Evolutionary conservation across 92 coral and sea anemone genomes (phyloP).

Genomic region (Heliopora coerulea): DNA sequence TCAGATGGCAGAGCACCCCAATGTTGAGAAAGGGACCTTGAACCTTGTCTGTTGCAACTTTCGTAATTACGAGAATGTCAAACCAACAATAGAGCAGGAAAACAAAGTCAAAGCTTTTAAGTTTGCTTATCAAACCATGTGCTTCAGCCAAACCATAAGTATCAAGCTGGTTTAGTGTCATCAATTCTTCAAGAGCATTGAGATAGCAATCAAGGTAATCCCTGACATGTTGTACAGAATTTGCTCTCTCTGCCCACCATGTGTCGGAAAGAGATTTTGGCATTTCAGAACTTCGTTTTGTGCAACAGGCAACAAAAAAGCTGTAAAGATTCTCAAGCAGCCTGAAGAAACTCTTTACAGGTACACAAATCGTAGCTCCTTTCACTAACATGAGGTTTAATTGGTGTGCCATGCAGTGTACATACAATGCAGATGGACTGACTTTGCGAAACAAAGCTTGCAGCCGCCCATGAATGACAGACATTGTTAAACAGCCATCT

Average conservation of each 20-base stretch:
- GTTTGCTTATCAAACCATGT: neutral
- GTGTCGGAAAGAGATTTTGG: conserved; percentile 17
- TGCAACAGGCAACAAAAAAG: neutral
- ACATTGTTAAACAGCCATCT: conserved; percentile 2
- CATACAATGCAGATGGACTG: neutral
- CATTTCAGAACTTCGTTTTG: neutral
- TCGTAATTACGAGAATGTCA: neutral
- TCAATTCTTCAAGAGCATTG: conserved; percentile 5
- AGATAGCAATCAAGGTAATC: neutral
- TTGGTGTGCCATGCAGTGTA: no score
- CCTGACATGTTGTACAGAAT: conserved; percentile 11
- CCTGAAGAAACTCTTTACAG: no score
- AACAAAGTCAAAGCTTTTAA: neutral
- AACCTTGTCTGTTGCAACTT: conserved; percentile 3
- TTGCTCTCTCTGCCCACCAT: conserved; percentile 2
- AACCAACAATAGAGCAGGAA: neutral
- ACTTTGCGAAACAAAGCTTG: conserved; percentile 7
- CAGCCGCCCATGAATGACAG: neutral
- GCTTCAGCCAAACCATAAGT: neutral
- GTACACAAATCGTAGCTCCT: no score
- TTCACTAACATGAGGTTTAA: no score
- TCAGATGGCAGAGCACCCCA: no score
- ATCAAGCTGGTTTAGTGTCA: neutral
- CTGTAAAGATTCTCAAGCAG: neutral
- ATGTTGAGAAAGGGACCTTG: no score